Evolutionary conservation across 1,140 invertebrate genomes (phyloP).

Genomic region (Aphelenchoides besseyi): DNA sequence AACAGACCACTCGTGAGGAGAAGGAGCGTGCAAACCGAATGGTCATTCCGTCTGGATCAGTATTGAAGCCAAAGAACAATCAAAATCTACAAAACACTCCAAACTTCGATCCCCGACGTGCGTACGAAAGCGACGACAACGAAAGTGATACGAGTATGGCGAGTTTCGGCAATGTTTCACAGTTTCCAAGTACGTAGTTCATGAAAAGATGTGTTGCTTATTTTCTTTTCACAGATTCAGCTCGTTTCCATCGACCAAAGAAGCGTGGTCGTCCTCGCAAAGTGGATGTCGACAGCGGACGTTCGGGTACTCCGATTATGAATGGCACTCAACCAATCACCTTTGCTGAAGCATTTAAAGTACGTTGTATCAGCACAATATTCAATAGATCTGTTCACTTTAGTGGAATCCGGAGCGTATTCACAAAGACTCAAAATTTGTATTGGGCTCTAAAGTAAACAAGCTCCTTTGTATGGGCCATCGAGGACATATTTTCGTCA

Average conservation of each 20-base stretch:
- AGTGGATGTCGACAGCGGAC: constrained; percentile 48
- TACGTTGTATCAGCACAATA: constrained; percentile 11
- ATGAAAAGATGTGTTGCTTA: constrained; percentile 16
- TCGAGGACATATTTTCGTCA: constrained; percentile 43
- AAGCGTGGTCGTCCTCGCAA: constrained; percentile 50
- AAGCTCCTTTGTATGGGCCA: constrained; percentile 45
- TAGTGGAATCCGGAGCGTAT: constrained; percentile 49
- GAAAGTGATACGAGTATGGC: constrained; percentile 33
- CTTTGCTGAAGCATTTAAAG: constrained; percentile 40
- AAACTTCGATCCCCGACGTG: background rate
- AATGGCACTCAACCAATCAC: constrained; percentile 45
- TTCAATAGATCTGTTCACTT: constrained; percentile 20
- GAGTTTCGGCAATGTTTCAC: background rate
- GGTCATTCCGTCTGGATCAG: constrained; percentile 30
- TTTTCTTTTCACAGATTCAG: constrained; percentile 26
- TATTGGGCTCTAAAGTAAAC: constrained; percentile 49
- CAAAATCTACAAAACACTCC: constrained; percentile 17
- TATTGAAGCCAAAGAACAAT: constrained; percentile 35
- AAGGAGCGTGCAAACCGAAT: background rate
- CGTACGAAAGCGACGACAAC: constrained; percentile 53
- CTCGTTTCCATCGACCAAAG: constrained; percentile 32
- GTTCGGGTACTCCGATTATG: constrained; percentile 46
- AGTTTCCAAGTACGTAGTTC: no score
- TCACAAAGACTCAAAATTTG: constrained; percentile 33
- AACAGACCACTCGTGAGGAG: background rate